Evolutionary conservation across 2,888 invertebrate genomes (phyloP).

Genomic region (Standfussiana lucernea): DNA sequence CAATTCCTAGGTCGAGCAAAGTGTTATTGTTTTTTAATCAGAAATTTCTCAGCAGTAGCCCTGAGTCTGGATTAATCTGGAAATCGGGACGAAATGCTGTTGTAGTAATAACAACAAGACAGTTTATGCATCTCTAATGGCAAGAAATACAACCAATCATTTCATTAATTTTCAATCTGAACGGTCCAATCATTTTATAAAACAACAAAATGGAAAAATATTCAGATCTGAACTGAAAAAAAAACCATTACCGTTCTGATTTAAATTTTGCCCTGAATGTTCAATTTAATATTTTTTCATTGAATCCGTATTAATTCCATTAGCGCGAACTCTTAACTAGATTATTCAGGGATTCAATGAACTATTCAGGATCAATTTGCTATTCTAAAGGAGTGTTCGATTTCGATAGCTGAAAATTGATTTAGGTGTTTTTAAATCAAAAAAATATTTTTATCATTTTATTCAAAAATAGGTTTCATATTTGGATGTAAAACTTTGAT

Average conservation of each 20-base stretch:
- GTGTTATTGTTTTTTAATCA: neutral
- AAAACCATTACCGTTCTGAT: slow-evolving; percentile 35
- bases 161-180: too few species aligned
- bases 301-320: slow-evolving; percentile 61
- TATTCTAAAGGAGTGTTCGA: slow-evolving; percentile 47
- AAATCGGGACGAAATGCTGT: neutral
- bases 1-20: neutral
- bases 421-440: slow-evolving; percentile 4
- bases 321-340: slow-evolving; percentile 40
- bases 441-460: neutral
- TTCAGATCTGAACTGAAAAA: slow-evolving; percentile 29
- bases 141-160: neutral
- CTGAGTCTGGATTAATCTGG: neutral
- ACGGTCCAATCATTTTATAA: neutral
- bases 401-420: slow-evolving; percentile 16
- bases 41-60: neutral
- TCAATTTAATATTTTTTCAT: slow-evolving; percentile 52
- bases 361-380: slow-evolving; percentile 59
- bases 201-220: slow-evolving; percentile 34
- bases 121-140: neutral
- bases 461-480: neutral
- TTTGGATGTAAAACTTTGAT: neutral
- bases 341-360: slow-evolving; percentile 54
- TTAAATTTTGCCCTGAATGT: slow-evolving; percentile 44
- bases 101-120: neutral